Evolutionary conservation across 2,113 vertebrate genomes (phyloP), one percentile per base, ranked within the genome.

Genomic region (Oncorhynchus masou): DNA sequence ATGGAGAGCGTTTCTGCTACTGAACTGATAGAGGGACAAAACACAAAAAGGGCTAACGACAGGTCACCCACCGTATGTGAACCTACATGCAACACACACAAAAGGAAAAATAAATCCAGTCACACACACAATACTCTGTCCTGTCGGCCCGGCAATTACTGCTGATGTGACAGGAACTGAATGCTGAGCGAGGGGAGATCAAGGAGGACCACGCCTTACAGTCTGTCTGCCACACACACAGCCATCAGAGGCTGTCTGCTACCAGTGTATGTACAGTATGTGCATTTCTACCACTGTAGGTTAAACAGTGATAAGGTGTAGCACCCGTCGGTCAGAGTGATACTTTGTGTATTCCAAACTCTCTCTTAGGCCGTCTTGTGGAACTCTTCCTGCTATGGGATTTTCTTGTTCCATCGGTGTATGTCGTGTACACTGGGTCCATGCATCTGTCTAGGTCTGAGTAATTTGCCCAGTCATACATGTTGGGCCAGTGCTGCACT

Each of bases 81-180:
- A 67, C 65, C 49, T 31, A 25, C 16, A 54, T 70, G 70, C 82
- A 76, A 34, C 66, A 48, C 27, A 78, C 75, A 73, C 71, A 82
- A 45, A 24, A n/a, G 57, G 11, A 31, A 15, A 31, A 19, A 75
- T 70, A 75, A 5, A 67, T 68, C 68, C 31, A 74, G 45, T 73
- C 29, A 72, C 49, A 70, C 69, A 80, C 67, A 69, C 16, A 67
- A 62, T 73, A 77, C 83, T 76, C 75, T 68, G 80, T 70, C 68
- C 72, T 62, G 76, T 77, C 16, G 27, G 74, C 2, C 5, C 11
- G 74, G 25, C 12, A 7, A 83, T 87, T 82, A 86, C 79, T 90
- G 88, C 86, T 90, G 89, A 91, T 83, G 85, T 79, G 85, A 90
- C 90, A 87, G 76, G 79, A 88, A 59, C 76, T 27, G 78, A 81